Conservation (phyloP, 92 coral and sea anemone species). For the Phenganax subtilis region DNA sequence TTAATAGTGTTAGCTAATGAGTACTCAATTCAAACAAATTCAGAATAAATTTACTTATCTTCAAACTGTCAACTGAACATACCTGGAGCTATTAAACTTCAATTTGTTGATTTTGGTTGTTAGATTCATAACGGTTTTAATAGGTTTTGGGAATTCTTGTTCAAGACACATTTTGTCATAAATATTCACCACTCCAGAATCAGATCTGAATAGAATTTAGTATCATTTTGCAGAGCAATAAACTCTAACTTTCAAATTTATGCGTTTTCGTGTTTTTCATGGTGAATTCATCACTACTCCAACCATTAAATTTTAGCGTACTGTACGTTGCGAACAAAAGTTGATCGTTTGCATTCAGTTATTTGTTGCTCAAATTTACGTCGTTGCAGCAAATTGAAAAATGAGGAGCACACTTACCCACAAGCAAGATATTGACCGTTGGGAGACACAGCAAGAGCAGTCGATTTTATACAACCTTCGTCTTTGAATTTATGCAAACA, state of each 20-base stretch:
- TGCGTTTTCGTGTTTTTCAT: too few relatives aligned
- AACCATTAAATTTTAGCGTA: background rate
- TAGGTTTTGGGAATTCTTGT: conserved; percentile 71
- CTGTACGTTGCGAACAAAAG: too few relatives aligned
- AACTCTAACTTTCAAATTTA: background rate
- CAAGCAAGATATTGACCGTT: conserved; percentile 87
- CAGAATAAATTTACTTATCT: background rate
- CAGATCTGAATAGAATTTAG: conserved; percentile 58
- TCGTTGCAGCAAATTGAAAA: too few relatives aligned
- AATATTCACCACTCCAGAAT: conserved; percentile 88
- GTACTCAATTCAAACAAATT: background rate
- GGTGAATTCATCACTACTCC: background rate
- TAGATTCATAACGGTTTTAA: conserved; percentile 79
- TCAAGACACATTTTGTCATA: conserved; percentile 69
- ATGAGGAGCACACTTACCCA: conserved; percentile 58
- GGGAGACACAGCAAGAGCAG: conserved; percentile 73
- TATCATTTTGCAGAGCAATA: background rate
- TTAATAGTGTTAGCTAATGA: background rate
- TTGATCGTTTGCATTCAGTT: too few relatives aligned
- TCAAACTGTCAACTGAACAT: background rate
- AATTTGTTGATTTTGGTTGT: conserved; percentile 63
- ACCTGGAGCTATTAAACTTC: conserved; percentile 81
- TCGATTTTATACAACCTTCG: conserved; percentile 80
- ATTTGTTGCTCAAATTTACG: too few relatives aligned
- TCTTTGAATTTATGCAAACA: conserved; percentile 94